phyloP scores from a whole-genome alignment of 2,797 vertebrate species.

The Oryzias dopingdopingensis region DNA sequence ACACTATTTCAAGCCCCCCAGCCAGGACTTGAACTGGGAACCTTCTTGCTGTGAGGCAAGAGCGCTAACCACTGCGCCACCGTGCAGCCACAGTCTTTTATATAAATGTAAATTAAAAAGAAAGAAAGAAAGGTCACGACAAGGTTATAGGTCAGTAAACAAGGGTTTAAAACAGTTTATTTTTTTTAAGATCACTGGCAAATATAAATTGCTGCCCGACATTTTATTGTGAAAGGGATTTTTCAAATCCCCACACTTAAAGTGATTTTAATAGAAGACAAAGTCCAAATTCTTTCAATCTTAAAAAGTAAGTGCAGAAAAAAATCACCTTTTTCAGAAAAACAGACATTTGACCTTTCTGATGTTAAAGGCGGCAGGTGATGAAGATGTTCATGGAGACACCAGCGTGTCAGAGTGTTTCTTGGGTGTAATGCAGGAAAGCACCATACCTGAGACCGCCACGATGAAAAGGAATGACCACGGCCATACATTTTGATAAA shows the following conservation, averaged over 20 bases:
- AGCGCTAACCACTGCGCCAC: too few relatives aligned
- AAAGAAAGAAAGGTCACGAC: slow-evolving; percentile 43
- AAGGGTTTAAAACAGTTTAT: slow-evolving; percentile 77
- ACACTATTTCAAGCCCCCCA: too few relatives aligned
- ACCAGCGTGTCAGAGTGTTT: slow-evolving; percentile 30
- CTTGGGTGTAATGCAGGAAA: slow-evolving; percentile 53
- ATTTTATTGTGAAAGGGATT: slow-evolving; percentile 58
- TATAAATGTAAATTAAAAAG: background rate
- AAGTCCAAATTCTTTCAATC: slow-evolving; percentile 67
- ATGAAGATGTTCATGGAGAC: slow-evolving; percentile 44
- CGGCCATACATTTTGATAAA: slow-evolving; percentile 45
- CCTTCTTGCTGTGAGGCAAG: too few relatives aligned
- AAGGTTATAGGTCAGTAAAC: slow-evolving; percentile 62
- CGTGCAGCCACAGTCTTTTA: too few relatives aligned
- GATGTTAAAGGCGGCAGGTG: slow-evolving; percentile 62
- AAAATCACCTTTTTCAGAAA: slow-evolving; percentile 55
- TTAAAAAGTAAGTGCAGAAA: slow-evolving; percentile 80
- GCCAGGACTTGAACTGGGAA: too few relatives aligned
- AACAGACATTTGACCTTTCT: slow-evolving; percentile 62
- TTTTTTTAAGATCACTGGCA: slow-evolving; percentile 74
- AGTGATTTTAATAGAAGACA: slow-evolving; percentile 59
- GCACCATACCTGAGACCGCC: slow-evolving; percentile 69
- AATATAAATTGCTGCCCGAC: slow-evolving; percentile 75
- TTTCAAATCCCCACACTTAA: slow-evolving; percentile 43
- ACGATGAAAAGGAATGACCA: slow-evolving; percentile 71